These are phyloP conservation scores for Eupithecia pulchellata DNA, from an alignment of 2,888 invertebrate species.

Conservation along the genomic window DNA sequence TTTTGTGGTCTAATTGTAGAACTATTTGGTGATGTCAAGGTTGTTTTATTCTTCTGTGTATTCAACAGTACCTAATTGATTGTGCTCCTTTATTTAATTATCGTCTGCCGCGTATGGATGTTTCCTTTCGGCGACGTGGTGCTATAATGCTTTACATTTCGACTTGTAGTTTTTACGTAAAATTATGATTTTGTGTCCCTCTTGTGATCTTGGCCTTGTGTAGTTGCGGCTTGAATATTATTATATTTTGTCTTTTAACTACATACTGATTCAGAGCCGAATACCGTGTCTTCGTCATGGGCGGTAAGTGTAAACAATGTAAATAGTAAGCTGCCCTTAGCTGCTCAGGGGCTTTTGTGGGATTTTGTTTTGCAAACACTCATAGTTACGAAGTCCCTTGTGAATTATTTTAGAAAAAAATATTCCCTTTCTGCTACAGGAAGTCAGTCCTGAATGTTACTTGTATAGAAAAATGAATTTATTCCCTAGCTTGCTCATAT, in stretches of 20 bases:
- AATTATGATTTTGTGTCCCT: conserved; percentile 44
- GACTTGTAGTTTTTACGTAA: conserved; percentile 37
- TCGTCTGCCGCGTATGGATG: conserved; percentile 60
- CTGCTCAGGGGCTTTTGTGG: conserved; percentile 42
- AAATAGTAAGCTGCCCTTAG: conserved; percentile 45
- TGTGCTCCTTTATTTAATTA: conserved; percentile 75
- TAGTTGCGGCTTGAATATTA: conserved; percentile 59
- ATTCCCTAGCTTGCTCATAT: not conserved
- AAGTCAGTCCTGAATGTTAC: not conserved
- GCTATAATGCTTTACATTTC: conserved; percentile 42
- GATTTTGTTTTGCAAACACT: conserved; percentile 15
- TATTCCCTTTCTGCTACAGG: too few relatives aligned
- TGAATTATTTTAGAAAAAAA: not conserved
- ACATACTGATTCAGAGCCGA: conserved; percentile 64
- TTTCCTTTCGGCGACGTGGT: conserved; percentile 59
- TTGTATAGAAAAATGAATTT: not conserved
- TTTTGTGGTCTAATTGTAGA: conserved; percentile 52
- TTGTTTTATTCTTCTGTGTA: conserved; percentile 66
- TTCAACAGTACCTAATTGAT: conserved; percentile 61
- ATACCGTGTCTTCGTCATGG: conserved; percentile 65
- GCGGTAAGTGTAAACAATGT: conserved; percentile 68
- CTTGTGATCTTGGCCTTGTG: conserved; percentile 72
- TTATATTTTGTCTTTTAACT: conserved; percentile 52
- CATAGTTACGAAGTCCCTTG: conserved; percentile 8
- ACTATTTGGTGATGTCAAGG: conserved; percentile 73